These are phyloP conservation scores for Eristalis arbustorum DNA, from an alignment of 2,888 invertebrate species.

Conservation along the genomic window DNA sequence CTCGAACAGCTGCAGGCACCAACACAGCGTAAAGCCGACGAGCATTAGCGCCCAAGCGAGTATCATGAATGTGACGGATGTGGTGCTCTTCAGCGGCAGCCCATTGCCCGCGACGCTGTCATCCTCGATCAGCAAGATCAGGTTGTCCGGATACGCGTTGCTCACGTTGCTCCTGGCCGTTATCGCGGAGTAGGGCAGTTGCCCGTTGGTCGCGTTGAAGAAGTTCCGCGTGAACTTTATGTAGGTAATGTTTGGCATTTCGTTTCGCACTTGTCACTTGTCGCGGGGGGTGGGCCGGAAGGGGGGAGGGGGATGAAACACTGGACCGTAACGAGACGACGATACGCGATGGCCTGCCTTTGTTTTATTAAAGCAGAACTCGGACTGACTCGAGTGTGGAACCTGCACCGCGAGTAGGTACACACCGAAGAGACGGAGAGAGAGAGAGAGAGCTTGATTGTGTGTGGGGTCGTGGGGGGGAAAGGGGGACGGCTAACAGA, in stretches of 20 bases:
- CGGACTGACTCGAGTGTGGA: constrained; percentile 53
- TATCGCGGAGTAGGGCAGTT: constrained; percentile 48
- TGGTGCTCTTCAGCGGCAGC: constrained; percentile 71
- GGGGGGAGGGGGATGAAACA: background rate
- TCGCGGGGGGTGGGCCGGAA: background rate
- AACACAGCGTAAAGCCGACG: constrained; percentile 77
- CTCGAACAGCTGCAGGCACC: constrained; percentile 77
- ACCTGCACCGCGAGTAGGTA: constrained; percentile 50
- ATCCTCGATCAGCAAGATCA: constrained; percentile 74
- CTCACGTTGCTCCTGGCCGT: constrained; percentile 31
- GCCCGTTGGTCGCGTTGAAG: constrained; percentile 64
- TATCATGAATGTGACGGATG: constrained; percentile 77
- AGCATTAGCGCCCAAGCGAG: constrained; percentile 77
- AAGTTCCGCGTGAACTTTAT: constrained; percentile 62
- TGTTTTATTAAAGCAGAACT: constrained; percentile 58
- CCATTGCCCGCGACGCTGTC: constrained; percentile 67
- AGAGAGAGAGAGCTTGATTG: constrained; percentile 24
- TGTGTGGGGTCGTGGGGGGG: background rate
- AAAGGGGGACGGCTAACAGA: background rate
- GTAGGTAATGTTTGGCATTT: constrained; percentile 74
- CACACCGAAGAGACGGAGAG: constrained; percentile 4
- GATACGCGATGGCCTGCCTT: constrained; percentile 31
- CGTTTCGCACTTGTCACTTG: background rate
- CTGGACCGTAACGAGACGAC: constrained; percentile 2
- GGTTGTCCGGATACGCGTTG: constrained; percentile 70